phyloP scores from a whole-genome alignment of 1,140 invertebrate species.

The Druon quercuslanigerum region DNA sequence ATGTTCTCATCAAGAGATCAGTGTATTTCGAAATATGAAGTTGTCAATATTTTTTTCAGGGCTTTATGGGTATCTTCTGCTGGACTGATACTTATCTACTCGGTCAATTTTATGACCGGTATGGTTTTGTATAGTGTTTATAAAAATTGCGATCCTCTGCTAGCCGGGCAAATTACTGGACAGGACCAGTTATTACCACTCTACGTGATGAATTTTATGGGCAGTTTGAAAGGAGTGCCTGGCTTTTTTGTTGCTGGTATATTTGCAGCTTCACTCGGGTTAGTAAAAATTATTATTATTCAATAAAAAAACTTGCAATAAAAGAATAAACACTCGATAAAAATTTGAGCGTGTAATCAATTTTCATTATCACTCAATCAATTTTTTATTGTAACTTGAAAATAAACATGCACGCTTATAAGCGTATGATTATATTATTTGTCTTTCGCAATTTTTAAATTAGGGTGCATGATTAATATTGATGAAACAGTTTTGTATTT shows the following conservation, averaged over 20 bases:
- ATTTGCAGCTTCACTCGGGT: constrained; percentile 84
- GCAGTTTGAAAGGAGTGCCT: constrained; percentile 82
- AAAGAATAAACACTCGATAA: too few relatives aligned
- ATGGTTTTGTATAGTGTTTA: constrained; percentile 90
- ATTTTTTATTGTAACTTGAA: too few relatives aligned
- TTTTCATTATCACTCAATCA: too few relatives aligned
- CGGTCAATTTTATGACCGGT: constrained; percentile 89
- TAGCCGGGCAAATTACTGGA: constrained; percentile 77
- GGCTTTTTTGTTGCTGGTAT: constrained; percentile 93
- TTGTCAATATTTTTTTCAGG: constrained; percentile 67
- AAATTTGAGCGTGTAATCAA: too few relatives aligned
- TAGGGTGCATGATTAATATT: too few relatives aligned
- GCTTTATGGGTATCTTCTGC: constrained; percentile 82
- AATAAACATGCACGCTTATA: too few relatives aligned
- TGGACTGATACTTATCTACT: constrained; percentile 80
- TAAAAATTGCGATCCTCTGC: constrained; percentile 87
- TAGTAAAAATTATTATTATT: constrained; percentile 41
- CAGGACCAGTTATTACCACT: constrained; percentile 88
- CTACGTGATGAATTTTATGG: constrained; percentile 89
- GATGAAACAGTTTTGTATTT: too few relatives aligned
- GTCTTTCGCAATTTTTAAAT: too few relatives aligned
- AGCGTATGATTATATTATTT: too few relatives aligned
- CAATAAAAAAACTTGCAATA: background rate
- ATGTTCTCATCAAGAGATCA: background rate
- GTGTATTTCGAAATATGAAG: constrained; percentile 34